These are phyloP conservation scores for Xiphorhynchus erythropygius DNA, from an alignment of 2,797 vertebrate species.

Conservation along the genomic window DNA sequence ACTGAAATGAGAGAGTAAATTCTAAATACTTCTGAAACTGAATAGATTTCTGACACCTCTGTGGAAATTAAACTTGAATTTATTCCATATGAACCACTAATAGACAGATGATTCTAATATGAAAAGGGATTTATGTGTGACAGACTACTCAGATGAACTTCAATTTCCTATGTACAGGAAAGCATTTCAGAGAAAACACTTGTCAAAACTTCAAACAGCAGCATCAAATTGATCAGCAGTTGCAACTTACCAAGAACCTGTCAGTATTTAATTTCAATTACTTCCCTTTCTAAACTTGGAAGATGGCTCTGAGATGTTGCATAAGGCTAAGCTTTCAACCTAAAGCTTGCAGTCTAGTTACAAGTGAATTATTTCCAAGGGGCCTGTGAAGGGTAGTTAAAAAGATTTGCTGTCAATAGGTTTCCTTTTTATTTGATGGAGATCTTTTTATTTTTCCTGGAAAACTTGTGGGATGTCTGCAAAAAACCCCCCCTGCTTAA, in stretches of 20 bases:
- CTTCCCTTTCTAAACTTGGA: neutral
- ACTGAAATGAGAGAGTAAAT: slow-evolving; percentile 77
- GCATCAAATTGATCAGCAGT: neutral
- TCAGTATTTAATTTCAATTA: neutral
- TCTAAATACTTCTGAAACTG: neutral
- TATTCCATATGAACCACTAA: neutral
- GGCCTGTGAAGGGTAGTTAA: neutral
- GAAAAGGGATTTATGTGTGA: neutral
- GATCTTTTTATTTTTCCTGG: neutral
- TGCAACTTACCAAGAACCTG: neutral
- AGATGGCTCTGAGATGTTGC: neutral
- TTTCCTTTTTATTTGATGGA: neutral
- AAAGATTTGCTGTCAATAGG: neutral
- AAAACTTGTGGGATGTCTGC: neutral
- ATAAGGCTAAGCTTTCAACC: neutral
- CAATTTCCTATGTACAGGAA: neutral
- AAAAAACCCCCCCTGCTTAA: neutral
- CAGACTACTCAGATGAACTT: neutral
- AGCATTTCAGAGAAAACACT: neutral
- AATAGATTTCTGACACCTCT: neutral
- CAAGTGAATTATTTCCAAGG: neutral
- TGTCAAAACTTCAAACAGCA: neutral
- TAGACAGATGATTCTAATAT: neutral
- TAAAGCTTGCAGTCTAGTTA: neutral
- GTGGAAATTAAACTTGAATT: neutral